A percentile compares a stretch with the other conserved stretches of the same genome.
phyloP scores from a whole-genome alignment of 2,113 vertebrate genomes.

The Microcebus ravelobensis region DNA sequence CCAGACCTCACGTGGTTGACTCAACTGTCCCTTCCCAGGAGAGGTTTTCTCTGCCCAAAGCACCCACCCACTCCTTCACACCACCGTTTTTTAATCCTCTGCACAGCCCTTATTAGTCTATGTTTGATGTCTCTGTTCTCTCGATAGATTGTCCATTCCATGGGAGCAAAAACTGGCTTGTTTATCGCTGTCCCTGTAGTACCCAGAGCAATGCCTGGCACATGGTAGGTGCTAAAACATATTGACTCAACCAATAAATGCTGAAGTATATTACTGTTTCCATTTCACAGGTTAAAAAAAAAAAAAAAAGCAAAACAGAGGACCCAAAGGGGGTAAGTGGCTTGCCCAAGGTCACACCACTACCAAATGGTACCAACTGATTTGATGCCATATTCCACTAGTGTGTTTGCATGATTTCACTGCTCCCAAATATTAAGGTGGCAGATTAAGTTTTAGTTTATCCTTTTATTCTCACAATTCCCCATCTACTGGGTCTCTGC shows the following conservation, averaged over 20 bases:
- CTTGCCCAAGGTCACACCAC: background rate
- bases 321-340: background rate
- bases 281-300: background rate
- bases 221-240: background rate
- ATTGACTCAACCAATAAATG: background rate
- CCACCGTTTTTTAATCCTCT: background rate
- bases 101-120: background rate
- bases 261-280: too few relatives aligned
- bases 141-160: accelerated
- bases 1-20: background rate
- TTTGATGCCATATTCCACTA: background rate
- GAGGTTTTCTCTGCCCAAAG: background rate
- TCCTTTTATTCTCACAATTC: background rate
- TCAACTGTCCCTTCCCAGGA: background rate
- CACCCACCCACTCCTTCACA: background rate
- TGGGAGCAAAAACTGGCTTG: background rate
- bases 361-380: background rate
- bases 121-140: too few relatives aligned
- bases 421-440: background rate
- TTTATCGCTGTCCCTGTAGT: background rate
- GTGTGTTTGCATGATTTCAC: too few relatives aligned
- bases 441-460: background rate
- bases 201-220: background rate
- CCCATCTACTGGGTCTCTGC: background rate
- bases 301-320: background rate